phyloP scores from a whole-genome alignment of 2,113 vertebrate genomes.

The Gymnarchus niloticus region DNA sequence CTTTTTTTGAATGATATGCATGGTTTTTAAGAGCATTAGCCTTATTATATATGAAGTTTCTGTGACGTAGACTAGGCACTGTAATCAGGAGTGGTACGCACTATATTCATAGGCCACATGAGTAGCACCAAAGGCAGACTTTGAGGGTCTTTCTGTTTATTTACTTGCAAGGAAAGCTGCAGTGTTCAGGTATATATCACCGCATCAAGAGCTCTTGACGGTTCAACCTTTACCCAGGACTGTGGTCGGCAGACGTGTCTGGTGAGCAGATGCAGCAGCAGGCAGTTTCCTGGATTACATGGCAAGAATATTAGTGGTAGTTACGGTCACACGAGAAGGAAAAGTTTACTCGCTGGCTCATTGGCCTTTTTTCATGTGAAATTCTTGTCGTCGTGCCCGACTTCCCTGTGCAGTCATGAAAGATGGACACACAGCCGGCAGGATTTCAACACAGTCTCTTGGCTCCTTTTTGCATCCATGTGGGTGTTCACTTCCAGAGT shows the following conservation, averaged over 20 bases:
- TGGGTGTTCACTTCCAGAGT: constrained; percentile 25
- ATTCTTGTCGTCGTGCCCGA: neutral
- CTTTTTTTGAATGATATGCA: neutral
- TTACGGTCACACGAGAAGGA: constrained; percentile 16
- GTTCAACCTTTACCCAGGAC: neutral
- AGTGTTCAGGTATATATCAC: neutral
- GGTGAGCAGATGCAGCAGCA: constrained; percentile 2
- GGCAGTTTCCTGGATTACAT: constrained; percentile 17
- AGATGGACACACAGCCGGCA: neutral
- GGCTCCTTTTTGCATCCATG: neutral
- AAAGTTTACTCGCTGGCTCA: constrained; percentile 19
- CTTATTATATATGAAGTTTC: neutral
- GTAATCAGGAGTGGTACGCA: neutral
- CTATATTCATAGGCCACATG: no score
- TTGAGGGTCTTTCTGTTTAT: neutral
- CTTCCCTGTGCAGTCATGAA: constrained; percentile 7
- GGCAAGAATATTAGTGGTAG: constrained; percentile 10
- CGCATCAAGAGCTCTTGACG: neutral
- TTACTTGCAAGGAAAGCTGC: neutral
- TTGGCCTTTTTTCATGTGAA: constrained; percentile 9
- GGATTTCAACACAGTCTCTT: neutral
- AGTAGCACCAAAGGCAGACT: no score
- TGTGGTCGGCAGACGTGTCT: neutral
- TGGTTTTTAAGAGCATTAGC: neutral
- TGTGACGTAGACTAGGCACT: neutral